phyloP scores from a whole-genome alignment of 2,888 invertebrate genomes.

The Epinotia nisella region DNA sequence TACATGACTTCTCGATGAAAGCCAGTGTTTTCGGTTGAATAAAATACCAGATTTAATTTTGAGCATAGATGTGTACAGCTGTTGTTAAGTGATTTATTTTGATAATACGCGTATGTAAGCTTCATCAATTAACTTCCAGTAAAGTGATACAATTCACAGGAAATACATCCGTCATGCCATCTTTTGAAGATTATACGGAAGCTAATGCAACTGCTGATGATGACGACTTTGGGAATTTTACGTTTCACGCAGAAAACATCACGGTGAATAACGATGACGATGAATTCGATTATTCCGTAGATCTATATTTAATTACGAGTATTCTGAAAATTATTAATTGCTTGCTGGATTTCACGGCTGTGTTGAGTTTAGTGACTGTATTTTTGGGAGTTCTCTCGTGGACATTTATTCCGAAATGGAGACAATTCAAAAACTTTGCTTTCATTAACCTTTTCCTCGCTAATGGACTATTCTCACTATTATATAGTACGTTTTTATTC shows the following conservation, averaged over 20 bases:
- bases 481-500: not conserved
- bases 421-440: conserved; percentile 28
- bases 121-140: too few species aligned
- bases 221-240: not conserved
- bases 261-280: not conserved
- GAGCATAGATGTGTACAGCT: too few species aligned
- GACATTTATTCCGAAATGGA: conserved; percentile 36
- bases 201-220: not conserved
- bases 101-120: too few species aligned
- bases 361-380: not conserved
- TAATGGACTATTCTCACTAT: not conserved
- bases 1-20: not conserved
- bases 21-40: not conserved
- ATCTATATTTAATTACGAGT: not conserved
- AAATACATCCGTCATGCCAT: not conserved
- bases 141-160: not conserved
- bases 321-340: not conserved
- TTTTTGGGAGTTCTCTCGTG: conserved; percentile 22
- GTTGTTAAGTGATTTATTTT: too few species aligned
- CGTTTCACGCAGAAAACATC: not conserved
- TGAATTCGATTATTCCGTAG: not conserved
- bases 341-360: not conserved
- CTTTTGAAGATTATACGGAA: not conserved
- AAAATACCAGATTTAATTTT: not conserved
- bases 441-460: conserved; percentile 14